Base-by-base conservation (phyloP, 1,140 invertebrate genomes). In the Lethocerus indicus region DNA sequence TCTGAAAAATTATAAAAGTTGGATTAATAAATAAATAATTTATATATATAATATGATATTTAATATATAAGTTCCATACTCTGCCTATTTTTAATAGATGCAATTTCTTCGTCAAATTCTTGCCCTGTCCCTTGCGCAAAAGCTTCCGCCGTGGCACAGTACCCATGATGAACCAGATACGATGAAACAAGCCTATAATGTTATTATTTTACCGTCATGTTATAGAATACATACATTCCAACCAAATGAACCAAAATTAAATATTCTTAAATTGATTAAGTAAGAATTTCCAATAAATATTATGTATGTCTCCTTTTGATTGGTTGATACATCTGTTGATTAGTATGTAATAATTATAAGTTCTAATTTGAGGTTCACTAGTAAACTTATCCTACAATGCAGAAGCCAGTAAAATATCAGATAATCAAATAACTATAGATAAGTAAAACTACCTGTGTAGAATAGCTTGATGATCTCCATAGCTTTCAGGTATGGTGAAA, bases 101-200 rank as follows among this genome's bases (percentile, higher is more conserved):
- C 74, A 51, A 95, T 73, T 64, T 96, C 91, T 72, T 97, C 94
- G 56, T 84, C 78, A 62, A 96, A 88, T 53, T 77, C 73, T 70
- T 93, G 87, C 51, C 81, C 81, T 50, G 93, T 95, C 60, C 81
- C 82, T 61, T 80, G 78, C 56, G 87, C 83, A 69, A 97, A 97
- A n/a, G 89, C 83, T 71, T 96, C 90, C 50, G 93, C 92, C 55
- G 93, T 92, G 55, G 85, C 80, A 75, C 87, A 93, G 65, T 94
- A 97, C 37, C 93, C 93, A 68, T 96, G 90, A 70, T 97, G 93
- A 54, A 97, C 87, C 59, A 98, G 75, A 72, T 97, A 98, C 43
- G 91, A 85, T 50, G 88, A 92, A 46, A 97, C 90, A 80, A 97
- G 88, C 72, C 90, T 56, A 40, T 3, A 37, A n/a, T n/a, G n/a